Evolutionary conservation across 1,140 invertebrate species (phyloP).

Genomic region (Lordiphosa stackelbergi): DNA sequence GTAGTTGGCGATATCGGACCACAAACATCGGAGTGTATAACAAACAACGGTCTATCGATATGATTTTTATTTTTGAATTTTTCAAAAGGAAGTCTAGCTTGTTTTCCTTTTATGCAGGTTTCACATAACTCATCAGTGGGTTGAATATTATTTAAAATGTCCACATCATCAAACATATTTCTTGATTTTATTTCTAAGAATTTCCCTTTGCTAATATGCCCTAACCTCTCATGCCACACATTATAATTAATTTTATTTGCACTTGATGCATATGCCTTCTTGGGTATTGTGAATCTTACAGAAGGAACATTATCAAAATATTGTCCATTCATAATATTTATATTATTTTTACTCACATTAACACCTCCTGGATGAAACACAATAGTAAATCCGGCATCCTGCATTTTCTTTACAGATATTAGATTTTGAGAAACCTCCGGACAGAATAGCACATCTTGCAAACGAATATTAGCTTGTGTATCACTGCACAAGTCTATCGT

Average conservation of each 20-base stretch:
- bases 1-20: not conserved
- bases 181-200: not conserved
- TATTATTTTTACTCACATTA: constrained; percentile 17
- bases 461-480: constrained; percentile 12
- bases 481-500: not conserved
- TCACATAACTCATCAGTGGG: constrained; percentile 49
- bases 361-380: constrained; percentile 44
- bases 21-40: constrained; percentile 16
- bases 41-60: constrained; percentile 52
- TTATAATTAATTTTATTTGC: not conserved
- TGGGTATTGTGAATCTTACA: too few relatives aligned
- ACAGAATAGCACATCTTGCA: constrained; percentile 27
- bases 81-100: constrained; percentile 59
- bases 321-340: not conserved
- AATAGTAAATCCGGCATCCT: constrained; percentile 20
- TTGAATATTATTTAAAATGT: not conserved
- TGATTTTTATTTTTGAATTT: not conserved
- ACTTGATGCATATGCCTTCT: not conserved
- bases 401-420: constrained; percentile 29
- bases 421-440: constrained; percentile 28
- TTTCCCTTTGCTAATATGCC: not conserved
- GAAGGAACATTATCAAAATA: too few relatives aligned
- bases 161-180: too few relatives aligned
- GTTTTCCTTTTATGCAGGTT: constrained; percentile 77
- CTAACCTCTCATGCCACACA: not conserved